Percentiles rank a stretch among this genome's conserved stretches.
Evolutionary conservation across 2,888 invertebrate genomes (phyloP).

Genomic region (Brachycybe producta): DNA sequence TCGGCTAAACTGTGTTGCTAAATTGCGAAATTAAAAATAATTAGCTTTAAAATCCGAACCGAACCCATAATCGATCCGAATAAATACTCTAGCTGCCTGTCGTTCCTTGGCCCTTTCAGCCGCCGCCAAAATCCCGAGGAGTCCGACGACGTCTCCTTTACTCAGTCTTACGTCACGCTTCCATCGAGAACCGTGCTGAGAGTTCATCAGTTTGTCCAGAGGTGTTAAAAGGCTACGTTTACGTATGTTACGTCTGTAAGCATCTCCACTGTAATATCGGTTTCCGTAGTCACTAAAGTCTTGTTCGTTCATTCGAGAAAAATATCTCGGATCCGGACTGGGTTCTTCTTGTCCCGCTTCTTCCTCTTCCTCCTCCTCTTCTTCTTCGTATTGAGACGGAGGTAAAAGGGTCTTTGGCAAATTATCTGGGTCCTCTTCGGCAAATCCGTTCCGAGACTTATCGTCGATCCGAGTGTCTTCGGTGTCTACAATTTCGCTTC

Average conservation of each 20-base stretch:
- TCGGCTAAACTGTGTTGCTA: constrained; percentile 1
- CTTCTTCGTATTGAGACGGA: too few species aligned
- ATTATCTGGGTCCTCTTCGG: too few species aligned
- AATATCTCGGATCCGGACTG: too few species aligned
- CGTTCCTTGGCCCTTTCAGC: constrained; percentile 13
- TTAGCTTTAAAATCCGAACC: not conserved
- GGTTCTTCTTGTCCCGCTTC: too few species aligned
- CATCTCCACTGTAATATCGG: constrained; percentile 1
- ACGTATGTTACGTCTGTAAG: constrained; percentile 1
- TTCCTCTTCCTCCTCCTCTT: too few species aligned
- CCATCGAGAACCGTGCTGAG: constrained; percentile 11
- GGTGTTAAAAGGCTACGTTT: constrained; percentile 11
- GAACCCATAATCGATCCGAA: not conserved
- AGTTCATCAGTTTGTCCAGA: constrained; percentile 12
- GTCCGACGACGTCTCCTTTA: constrained; percentile 9
- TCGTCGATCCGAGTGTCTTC: too few species aligned
- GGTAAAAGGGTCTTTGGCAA: too few species aligned
- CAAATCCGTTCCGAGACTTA: too few species aligned
- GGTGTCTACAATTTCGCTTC: too few species aligned
- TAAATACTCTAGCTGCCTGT: constrained; percentile 7
- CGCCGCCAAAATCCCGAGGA: constrained; percentile 11
- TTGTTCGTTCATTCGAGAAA: too few species aligned
- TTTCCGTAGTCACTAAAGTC: too few species aligned
- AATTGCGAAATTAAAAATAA: not conserved
- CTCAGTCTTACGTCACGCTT: constrained; percentile 9